Evolutionary conservation across 2,888 invertebrate genomes (phyloP).

Genomic region (Caenorhabditis doughertyi): DNA sequence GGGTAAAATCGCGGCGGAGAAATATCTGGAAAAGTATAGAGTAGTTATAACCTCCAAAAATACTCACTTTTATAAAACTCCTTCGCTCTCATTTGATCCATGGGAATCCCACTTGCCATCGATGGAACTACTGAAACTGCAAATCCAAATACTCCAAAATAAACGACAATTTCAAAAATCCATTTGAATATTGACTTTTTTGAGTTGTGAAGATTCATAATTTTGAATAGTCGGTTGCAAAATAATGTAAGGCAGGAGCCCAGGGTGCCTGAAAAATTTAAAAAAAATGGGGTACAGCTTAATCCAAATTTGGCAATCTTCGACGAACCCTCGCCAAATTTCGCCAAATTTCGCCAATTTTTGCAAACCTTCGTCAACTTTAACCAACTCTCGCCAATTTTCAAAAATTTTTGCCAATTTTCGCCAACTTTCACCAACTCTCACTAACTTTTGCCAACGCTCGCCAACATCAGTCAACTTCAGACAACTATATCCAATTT

Average conservation of each 20-base stretch:
- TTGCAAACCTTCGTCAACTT: too few relatives aligned
- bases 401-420: too few relatives aligned
- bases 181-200: not conserved
- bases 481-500: too few relatives aligned
- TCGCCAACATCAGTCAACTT: too few relatives aligned
- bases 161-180: slow-evolving; percentile 4
- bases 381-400: too few relatives aligned
- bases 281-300: not conserved
- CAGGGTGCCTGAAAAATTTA: slow-evolving; percentile 12
- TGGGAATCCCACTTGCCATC: slow-evolving; percentile 11
- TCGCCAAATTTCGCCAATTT: too few relatives aligned
- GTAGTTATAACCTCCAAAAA: not conserved
- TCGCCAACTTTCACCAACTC: too few relatives aligned
- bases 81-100: slow-evolving; percentile 10
- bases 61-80: not conserved
- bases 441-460: too few relatives aligned
- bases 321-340: too few relatives aligned
- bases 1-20: slow-evolving; percentile 3
- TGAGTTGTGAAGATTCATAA: slow-evolving; percentile 9
- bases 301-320: not conserved
- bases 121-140: slow-evolving; percentile 24
- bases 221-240: slow-evolving; percentile 22
- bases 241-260: slow-evolving; percentile 24
- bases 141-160: slow-evolving; percentile 6
- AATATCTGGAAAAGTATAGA: slow-evolving; percentile 1